These are phyloP conservation scores for Heliconius ethilla DNA, from an alignment of 2,888 invertebrate genomes.

Conservation along the genomic window DNA sequence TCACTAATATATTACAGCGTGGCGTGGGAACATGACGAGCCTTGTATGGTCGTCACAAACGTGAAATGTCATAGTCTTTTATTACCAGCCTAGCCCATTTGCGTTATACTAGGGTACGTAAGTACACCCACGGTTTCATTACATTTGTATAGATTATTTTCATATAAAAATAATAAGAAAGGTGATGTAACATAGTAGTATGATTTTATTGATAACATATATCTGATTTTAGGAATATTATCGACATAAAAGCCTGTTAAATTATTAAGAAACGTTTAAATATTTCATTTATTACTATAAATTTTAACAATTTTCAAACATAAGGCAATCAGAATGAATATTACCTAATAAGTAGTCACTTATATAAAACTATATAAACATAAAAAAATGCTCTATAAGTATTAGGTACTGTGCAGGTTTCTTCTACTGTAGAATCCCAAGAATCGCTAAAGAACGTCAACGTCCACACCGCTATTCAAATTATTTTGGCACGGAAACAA, in stretches of 20 bases:
- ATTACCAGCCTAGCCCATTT: conserved; percentile 40
- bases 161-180: not conserved
- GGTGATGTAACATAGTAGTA: not conserved
- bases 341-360: too few relatives aligned
- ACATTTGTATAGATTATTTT: conserved; percentile 15
- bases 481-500: conserved; percentile 76
- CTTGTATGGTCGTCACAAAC: conserved; percentile 33
- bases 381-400: not conserved
- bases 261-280: not conserved
- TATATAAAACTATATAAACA: too few relatives aligned
- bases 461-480: conserved; percentile 73
- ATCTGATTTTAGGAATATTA: not conserved
- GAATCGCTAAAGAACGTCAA: conserved; percentile 55
- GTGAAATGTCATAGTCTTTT: conserved; percentile 37
- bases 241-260: not conserved
- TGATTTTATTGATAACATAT: not conserved
- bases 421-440: not conserved
- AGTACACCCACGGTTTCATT: conserved; percentile 30
- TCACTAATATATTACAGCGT: not conserved
- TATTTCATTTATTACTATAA: not conserved
- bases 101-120: conserved; percentile 18
- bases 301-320: not conserved
- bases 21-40: conserved; percentile 33
- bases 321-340: too few relatives aligned
- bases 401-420: not conserved